Conservation (phyloP, 2,888 invertebrate genomes). For the Formica aserva region DNA sequence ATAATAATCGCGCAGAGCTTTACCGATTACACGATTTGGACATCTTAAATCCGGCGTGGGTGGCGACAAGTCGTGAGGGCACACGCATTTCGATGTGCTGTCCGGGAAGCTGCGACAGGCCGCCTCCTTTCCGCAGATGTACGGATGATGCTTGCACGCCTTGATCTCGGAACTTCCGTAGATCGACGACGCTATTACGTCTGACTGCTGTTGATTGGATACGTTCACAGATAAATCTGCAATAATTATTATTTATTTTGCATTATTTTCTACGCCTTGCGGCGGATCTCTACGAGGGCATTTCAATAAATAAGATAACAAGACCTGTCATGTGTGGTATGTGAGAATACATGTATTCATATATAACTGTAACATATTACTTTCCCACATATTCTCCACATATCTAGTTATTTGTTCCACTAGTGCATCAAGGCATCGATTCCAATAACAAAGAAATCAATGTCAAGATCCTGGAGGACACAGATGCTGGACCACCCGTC, state of each 20-base stretch:
- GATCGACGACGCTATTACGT: conserved; percentile 58
- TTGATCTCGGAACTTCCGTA: conserved; percentile 71
- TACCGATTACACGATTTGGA: conserved; percentile 89
- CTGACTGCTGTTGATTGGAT: conserved; percentile 65
- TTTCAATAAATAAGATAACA: too few species aligned
- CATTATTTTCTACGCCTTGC: conserved; percentile 17
- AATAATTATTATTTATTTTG: conserved; percentile 54
- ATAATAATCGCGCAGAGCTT: not conserved
- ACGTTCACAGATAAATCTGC: conserved; percentile 71
- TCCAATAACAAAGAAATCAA: too few species aligned
- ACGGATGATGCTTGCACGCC: conserved; percentile 82
- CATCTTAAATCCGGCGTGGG: conserved; percentile 89
- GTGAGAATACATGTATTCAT: too few species aligned
- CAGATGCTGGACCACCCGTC: too few species aligned
- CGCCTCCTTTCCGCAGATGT: conserved; percentile 89
- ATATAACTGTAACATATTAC: too few species aligned
- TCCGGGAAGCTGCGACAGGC: conserved; percentile 88
- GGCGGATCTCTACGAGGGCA: not conserved
- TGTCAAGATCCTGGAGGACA: too few species aligned
- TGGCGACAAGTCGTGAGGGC: conserved; percentile 89
- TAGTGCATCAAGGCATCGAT: too few species aligned
- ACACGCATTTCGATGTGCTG: conserved; percentile 88
- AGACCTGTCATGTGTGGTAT: too few species aligned
- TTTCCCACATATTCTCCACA: too few species aligned
- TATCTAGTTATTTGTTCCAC: too few species aligned